Percentiles rank a stretch among this genome's conserved stretches.
Conservation (phyloP, 2,888 invertebrate species). For the Cephus spinipes region DNA sequence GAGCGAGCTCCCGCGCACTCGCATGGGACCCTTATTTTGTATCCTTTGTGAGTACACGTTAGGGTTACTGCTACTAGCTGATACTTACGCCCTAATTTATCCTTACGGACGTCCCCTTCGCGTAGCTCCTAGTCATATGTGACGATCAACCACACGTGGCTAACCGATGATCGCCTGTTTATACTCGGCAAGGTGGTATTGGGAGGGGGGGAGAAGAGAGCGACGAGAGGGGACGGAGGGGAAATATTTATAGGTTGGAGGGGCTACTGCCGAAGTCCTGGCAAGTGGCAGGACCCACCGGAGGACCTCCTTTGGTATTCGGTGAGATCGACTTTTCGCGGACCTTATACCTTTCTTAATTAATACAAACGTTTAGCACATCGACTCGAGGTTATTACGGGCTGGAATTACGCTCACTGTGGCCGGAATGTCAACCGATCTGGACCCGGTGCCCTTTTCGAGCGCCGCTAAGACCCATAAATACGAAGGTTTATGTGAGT, state of each 20-base stretch:
- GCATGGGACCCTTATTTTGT: background rate
- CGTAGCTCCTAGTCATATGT: background rate
- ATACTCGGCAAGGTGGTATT: background rate
- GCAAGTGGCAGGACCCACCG: background rate
- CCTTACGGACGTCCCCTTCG: background rate
- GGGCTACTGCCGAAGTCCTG: background rate
- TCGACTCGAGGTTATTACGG: conserved; percentile 28
- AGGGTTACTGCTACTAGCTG: background rate
- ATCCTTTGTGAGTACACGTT: background rate
- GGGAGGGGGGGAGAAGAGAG: background rate
- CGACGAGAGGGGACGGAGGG: no score
- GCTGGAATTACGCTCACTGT: conserved; percentile 22
- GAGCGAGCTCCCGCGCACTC: conserved; percentile 17
- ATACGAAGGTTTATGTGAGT: conserved; percentile 22
- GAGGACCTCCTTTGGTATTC: background rate
- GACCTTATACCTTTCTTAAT: conserved; percentile 30
- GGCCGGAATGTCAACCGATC: conserved; percentile 28
- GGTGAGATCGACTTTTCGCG: background rate
- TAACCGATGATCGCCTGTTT: background rate
- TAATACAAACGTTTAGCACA: conserved; percentile 34
- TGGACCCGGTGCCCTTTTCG: conserved; percentile 3
- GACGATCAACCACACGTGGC: background rate
- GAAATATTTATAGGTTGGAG: background rate
- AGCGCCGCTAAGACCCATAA: conserved; percentile 15
- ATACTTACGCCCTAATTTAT: background rate